Evolutionary conservation across 2,113 vertebrate genomes (phyloP).

Genomic region (Sturnus vulgaris): DNA sequence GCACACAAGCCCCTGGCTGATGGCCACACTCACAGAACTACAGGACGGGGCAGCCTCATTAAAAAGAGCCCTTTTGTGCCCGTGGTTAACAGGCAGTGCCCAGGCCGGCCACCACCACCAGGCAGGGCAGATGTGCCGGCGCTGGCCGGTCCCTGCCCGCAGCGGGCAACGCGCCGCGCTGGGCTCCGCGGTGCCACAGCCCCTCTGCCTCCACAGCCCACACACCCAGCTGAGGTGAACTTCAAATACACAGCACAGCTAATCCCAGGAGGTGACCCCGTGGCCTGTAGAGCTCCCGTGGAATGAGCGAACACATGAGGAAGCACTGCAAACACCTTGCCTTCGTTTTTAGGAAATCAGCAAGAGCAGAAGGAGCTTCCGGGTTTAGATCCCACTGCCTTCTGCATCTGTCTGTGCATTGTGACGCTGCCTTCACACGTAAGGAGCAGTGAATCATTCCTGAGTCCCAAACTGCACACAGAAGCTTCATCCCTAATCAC

Average conservation of each 20-base stretch:
- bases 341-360: neutral
- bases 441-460: neutral
- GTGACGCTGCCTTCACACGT: neutral
- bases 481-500: neutral
- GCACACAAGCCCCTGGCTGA: neutral
- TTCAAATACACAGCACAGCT: neutral
- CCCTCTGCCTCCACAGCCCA: neutral
- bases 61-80: neutral
- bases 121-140: accelerated
- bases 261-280: neutral
- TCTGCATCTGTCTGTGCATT: neutral
- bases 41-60: accelerated
- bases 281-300: neutral
- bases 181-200: neutral
- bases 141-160: accelerated
- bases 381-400: neutral
- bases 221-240: too few species aligned
- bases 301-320: accelerated
- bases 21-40: neutral
- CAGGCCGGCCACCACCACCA: accelerated
- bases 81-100: accelerated
- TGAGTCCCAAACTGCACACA: neutral
- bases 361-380: neutral
- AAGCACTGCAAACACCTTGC: neutral
- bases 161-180: accelerated